Percentiles rank a stretch among this genome's conserved stretches.
Conservation (phyloP, 2,113 vertebrate genomes). For the Dendrocopos noguchii region DNA sequence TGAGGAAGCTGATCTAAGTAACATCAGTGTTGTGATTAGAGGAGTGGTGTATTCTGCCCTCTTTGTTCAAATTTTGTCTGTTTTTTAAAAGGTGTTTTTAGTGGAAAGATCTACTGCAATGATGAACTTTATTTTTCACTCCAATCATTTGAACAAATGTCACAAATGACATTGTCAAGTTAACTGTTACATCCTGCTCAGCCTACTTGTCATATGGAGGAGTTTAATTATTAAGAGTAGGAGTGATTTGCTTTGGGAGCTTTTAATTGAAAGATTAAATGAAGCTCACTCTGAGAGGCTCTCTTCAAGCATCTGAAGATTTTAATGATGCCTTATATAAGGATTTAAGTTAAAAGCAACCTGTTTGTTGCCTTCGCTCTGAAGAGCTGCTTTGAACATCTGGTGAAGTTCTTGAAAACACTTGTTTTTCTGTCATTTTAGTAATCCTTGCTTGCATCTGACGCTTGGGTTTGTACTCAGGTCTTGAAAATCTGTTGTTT, state of each 20-base stretch:
- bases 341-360: not conserved
- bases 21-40: conserved; percentile 10
- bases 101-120: not conserved
- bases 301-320: conserved; percentile 19
- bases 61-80: conserved; percentile 1
- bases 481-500: not conserved
- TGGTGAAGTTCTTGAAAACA: not conserved
- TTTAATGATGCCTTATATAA: conserved; percentile 39
- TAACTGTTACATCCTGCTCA: conserved; percentile 48
- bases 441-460: not conserved
- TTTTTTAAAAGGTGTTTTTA: not conserved
- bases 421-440: not conserved
- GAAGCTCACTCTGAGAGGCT: conserved; percentile 11
- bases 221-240: conserved; percentile 66
- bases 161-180: conserved; percentile 51
- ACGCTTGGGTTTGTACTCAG: not conserved
- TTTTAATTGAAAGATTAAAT: conserved; percentile 61
- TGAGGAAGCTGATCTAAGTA: not conserved
- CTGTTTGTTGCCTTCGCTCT: conserved; percentile 10
- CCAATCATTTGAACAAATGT: conserved; percentile 11
- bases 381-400: not conserved
- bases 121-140: conserved; percentile 14
- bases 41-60: not conserved
- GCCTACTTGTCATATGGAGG: conserved; percentile 64
- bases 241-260: conserved; percentile 61